Evolutionary conservation across 2,888 invertebrate genomes (phyloP).

Genomic region (Athalia cordata): DNA sequence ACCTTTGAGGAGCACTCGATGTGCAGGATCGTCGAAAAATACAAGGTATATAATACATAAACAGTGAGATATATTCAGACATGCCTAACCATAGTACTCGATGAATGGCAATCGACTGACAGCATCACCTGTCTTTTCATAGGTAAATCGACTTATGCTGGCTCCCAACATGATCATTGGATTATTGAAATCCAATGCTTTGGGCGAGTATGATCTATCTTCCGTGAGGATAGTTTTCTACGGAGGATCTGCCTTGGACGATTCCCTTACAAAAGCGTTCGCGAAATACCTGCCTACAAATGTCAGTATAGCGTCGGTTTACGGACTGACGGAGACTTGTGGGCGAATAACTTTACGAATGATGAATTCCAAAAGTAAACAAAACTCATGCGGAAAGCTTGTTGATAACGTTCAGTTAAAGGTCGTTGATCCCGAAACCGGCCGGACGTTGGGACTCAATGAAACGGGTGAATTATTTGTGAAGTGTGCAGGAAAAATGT

Average conservation of each 20-base stretch:
- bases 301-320: constrained; percentile 51
- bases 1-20: constrained; percentile 54
- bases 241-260: constrained; percentile 54
- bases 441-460: constrained; percentile 57
- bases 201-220: constrained; percentile 54
- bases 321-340: constrained; percentile 62
- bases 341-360: constrained; percentile 39
- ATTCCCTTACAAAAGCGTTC: constrained; percentile 49
- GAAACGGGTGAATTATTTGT: constrained; percentile 52
- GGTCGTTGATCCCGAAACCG: constrained; percentile 55
- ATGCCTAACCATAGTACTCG: not conserved
- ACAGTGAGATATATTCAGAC: no score
- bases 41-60: constrained; percentile 55
- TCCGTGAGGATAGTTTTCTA: constrained; percentile 48
- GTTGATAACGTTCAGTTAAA: constrained; percentile 55
- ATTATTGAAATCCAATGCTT: constrained; percentile 47
- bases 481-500: not conserved
- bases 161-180: constrained; percentile 56
- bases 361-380: not conserved
- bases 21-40: constrained; percentile 63
- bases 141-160: constrained; percentile 57
- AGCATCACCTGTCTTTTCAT: not conserved
- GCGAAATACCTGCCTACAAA: constrained; percentile 45
- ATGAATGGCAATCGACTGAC: not conserved
- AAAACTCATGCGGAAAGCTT: constrained; percentile 59